phyloP scores from a whole-genome alignment of 2,888 invertebrate genomes.

The Cyclophora punctaria region DNA sequence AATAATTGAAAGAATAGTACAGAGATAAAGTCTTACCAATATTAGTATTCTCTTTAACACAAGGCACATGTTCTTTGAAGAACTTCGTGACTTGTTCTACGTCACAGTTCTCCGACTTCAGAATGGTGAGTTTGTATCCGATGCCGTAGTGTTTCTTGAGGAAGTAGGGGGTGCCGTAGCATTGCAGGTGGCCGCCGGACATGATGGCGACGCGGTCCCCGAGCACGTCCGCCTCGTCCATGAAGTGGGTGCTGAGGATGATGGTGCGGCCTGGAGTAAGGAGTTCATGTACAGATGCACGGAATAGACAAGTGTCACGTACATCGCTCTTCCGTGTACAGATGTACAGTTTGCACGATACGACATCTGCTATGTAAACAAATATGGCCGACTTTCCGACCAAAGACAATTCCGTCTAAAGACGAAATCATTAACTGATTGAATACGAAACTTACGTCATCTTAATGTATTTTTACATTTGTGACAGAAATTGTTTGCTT shows the following conservation, averaged over 20 bases:
- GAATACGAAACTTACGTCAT: no score
- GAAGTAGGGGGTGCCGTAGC: constrained; percentile 86
- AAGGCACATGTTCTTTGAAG: constrained; percentile 78
- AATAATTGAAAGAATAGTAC: no score
- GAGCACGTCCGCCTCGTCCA: constrained; percentile 92
- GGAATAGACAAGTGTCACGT: no score
- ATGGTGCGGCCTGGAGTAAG: constrained; percentile 79
- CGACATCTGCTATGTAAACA: no score
- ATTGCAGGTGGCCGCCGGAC: constrained; percentile 87
- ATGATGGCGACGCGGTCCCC: constrained; percentile 93
- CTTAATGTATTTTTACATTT: no score
- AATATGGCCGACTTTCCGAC: neutral
- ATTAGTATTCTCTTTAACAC: constrained; percentile 80
- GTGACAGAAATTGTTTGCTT: no score
- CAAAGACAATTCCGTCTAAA: neutral
- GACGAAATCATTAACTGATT: no score
- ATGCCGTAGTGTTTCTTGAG: constrained; percentile 90
- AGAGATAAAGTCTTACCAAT: constrained; percentile 62
- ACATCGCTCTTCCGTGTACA: no score
- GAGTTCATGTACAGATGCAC: no score
- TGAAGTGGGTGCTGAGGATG: constrained; percentile 88
- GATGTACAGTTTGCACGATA: no score
- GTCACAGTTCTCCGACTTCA: constrained; percentile 48
- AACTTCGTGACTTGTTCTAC: constrained; percentile 67
- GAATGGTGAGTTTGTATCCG: constrained; percentile 85